Evolutionary conservation across 2,113 vertebrate species (phyloP), one percentile per base, ranked within the genome.

Genomic region (Tachuris rubrigastra): DNA sequence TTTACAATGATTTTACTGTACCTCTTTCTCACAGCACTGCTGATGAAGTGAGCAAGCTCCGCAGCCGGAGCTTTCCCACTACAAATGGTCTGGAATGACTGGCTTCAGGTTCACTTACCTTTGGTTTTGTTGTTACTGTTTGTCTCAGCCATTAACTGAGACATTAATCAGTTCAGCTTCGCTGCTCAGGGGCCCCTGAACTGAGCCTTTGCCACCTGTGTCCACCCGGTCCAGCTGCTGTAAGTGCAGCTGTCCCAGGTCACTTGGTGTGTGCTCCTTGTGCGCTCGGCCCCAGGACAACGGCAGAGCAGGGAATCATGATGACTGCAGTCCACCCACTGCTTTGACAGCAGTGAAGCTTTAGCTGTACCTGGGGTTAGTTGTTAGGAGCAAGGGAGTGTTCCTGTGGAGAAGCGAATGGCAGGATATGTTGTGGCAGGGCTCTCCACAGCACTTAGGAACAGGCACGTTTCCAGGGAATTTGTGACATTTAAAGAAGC

Each of bases 151-250:
- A 4, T 56, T 68, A 60, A 7, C 56, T 5, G 37, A 56, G 79
- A 42, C 35, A 63, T 37, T 35, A 44, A 44, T 39, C 37, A 10
- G 12, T 41, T 71, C 55, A 31, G 66, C 71, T 67, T 37, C 0
- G 0, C n/a, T 23, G 33, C 13, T 41, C 8, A 5, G 35, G 66
- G 49, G 24, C 16, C 7, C 74, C 74, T 22, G 56, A 42, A 5
- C 21, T 0, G 0, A 42, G 47, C 66, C 59, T 37, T 42, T 4
- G 5, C 78, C 9, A 1, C 10, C 9, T 21, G 31, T 0, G 0
- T 58, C 50, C 1, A 0, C n/a, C 30, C 24, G 8, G 3, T 25
- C 24, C 28, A 18, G 12, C 50, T 27, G 62, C 47, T 24, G 3
- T 35, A 3, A 50, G 13, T 9, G 11, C 83, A 41, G 67, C 22